Evolutionary conservation across 1,140 invertebrate genomes (phyloP).

Genomic region (Dendrolimus punctatus): DNA sequence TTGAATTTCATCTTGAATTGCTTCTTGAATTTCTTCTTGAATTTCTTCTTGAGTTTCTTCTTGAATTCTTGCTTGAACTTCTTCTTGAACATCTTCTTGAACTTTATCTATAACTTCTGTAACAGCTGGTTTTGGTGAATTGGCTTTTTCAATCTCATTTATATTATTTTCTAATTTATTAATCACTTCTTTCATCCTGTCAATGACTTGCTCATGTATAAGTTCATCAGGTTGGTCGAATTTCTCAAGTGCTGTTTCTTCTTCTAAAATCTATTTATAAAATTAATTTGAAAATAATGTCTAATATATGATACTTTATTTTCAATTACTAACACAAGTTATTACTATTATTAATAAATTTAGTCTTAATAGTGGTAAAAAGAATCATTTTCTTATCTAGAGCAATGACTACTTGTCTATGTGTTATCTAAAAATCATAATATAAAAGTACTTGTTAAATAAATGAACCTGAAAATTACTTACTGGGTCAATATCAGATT

Average conservation of each 20-base stretch:
- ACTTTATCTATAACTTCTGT: neutral
- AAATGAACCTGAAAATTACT: slow-evolving; percentile 1
- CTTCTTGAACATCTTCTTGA: slow-evolving; percentile 16
- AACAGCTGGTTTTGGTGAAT: slow-evolving; percentile 25
- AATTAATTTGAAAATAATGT: neutral
- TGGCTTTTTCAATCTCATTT: slow-evolving; percentile 22
- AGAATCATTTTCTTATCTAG: neutral
- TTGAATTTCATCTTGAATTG: slow-evolving; percentile 1
- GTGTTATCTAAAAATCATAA: too few relatives aligned
- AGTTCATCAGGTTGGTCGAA: slow-evolving; percentile 46
- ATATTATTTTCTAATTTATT: slow-evolving; percentile 49
- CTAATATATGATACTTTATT: too few relatives aligned
- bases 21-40: neutral
- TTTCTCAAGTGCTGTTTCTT: slow-evolving; percentile 40
- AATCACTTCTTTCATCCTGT: slow-evolving; percentile 54
- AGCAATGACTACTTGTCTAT: too few relatives aligned
- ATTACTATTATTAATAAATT: neutral
- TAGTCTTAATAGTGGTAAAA: slow-evolving; percentile 3
- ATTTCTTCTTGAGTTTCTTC: slow-evolving; percentile 9
- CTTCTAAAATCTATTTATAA: slow-evolving; percentile 28
- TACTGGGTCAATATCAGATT: slow-evolving; percentile 10
- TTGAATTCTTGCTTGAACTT: slow-evolving; percentile 5
- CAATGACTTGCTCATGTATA: slow-evolving; percentile 48
- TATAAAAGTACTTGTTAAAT: neutral
- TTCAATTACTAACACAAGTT: too few relatives aligned